A percentile compares a stretch with the other conserved stretches of the same genome.
These are phyloP conservation scores for Gnathonemus echidnorhynchus DNA, from an alignment of 2,113 vertebrate genomes.

Conservation along the genomic window DNA sequence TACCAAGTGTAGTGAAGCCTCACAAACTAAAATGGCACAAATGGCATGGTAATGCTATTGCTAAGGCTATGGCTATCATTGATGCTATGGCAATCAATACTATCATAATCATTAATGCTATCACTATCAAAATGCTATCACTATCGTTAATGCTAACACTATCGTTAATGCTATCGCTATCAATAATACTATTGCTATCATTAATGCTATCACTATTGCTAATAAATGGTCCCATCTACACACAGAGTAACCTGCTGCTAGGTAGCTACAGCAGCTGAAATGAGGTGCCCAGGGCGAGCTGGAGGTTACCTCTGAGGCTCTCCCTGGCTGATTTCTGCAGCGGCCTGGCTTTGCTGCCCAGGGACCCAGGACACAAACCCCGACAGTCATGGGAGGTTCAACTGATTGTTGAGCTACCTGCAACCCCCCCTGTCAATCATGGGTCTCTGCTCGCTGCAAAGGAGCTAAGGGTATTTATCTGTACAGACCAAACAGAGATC, in stretches of 20 bases:
- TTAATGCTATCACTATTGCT: neutral
- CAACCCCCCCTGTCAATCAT: neutral
- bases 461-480: neutral
- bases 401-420: neutral
- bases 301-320: neutral
- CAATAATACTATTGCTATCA: too few relatives aligned
- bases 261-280: neutral
- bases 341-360: neutral
- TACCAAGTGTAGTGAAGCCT: neutral
- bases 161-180: neutral
- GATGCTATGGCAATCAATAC: neutral
- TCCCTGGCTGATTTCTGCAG: neutral
- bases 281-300: neutral
- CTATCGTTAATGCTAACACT: neutral
- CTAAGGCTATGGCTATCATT: neutral
- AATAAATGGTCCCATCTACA: neutral
- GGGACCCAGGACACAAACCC: neutral
- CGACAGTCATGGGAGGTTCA: neutral
- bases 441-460: neutral
- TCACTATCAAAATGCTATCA: neutral
- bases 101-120: neutral
- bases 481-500: neutral
- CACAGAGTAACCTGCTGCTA: neutral
- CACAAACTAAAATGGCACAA: neutral
- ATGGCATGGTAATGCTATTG: neutral